Base-by-base conservation (phyloP, 2,113 vertebrate species). In the Neolamprologus kungweensis region DNA sequence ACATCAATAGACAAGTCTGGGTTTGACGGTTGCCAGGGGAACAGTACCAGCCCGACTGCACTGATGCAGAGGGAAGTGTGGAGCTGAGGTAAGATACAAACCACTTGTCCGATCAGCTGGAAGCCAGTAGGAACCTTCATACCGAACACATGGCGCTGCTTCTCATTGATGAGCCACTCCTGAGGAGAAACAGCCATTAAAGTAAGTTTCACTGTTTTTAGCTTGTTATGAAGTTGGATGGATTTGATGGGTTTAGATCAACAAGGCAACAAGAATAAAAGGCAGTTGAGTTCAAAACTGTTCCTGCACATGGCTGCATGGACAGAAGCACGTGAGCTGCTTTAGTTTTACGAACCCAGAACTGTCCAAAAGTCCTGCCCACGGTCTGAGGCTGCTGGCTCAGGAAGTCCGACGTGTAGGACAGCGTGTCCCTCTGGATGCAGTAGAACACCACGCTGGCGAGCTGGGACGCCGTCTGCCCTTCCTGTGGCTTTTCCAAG, bases 31-130 rank as follows among this genome's bases (percentile, higher is more conserved):
- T 50, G 7, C 7, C 47, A 50, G 47, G 47, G 45, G 14, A 2
- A 47, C 45, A 4, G 14, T 17, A 47, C 45, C 1, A 17, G 45
- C 16, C n/a, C n/a, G n/a, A n/a, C n/a, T 4, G 23, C 2, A 75
- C 0, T 7, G 16, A 28, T 28, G 23, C 6, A 26, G 40, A 47
- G 23, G 9, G 23, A 28, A 1, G 42, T 0, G 10, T n/a, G 5
- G 12, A 35, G 47, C 9, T 53, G 16, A 55, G 33, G 7, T 3
- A 11, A n/a, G 21, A 3, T 31, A 95, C 96, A 53, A 73, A 97
- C 97, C 96, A 97, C 97, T 96, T 97, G 97, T 91, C 97, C 97
- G 63, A 97, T 97, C 26, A 97, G 96, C 91, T 97, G 97, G 85
- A 97, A 97, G 19, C 97, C 97, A 9, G 96, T 97, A 1, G 97